A percentile compares a stretch with the other conserved stretches of the same genome.
Conservation (phyloP, 1,140 invertebrate genomes). For the Ptiloglossa arizonensis region DNA sequence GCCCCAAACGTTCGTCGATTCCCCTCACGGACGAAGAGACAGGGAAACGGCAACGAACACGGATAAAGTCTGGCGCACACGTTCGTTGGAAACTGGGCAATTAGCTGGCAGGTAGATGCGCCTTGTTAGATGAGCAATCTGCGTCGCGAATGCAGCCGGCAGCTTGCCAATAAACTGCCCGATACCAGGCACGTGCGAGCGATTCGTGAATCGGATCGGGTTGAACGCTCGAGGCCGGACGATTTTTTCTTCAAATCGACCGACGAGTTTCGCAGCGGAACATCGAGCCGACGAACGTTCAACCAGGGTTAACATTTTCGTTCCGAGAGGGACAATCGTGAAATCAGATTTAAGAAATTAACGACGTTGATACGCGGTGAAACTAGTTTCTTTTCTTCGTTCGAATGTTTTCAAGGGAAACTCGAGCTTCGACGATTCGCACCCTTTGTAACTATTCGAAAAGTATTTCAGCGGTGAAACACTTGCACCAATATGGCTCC, state of each 20-base stretch:
- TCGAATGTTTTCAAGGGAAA: too few species aligned
- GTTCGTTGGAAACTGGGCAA: constrained; percentile 25
- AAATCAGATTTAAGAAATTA: too few species aligned
- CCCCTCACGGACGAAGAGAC: not conserved
- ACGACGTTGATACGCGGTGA: too few species aligned
- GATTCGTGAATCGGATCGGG: constrained; percentile 12
- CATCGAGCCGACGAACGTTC: not conserved
- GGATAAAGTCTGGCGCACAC: constrained; percentile 20
- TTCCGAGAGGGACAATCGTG: too few species aligned
- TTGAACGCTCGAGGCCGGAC: not conserved
- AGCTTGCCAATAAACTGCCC: constrained; percentile 32
- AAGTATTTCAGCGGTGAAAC: too few species aligned
- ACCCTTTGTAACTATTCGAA: too few species aligned
- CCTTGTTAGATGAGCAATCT: constrained; percentile 26
- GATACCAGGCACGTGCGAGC: constrained; percentile 33
- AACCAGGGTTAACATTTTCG: not conserved
- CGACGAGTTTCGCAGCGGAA: not conserved
- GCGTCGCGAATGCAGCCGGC: constrained; percentile 37
- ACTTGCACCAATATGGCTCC: too few species aligned
- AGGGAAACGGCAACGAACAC: not conserved
- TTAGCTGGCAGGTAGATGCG: constrained; percentile 14
- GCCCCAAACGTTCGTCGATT: not conserved
- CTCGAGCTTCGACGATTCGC: too few species aligned
- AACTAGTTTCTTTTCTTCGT: too few species aligned
- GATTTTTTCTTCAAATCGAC: not conserved